Evolutionary conservation across 2,113 vertebrate species (phyloP), one percentile per base, ranked within the genome.

Genomic region (Paracanthobrama guichenoti): DNA sequence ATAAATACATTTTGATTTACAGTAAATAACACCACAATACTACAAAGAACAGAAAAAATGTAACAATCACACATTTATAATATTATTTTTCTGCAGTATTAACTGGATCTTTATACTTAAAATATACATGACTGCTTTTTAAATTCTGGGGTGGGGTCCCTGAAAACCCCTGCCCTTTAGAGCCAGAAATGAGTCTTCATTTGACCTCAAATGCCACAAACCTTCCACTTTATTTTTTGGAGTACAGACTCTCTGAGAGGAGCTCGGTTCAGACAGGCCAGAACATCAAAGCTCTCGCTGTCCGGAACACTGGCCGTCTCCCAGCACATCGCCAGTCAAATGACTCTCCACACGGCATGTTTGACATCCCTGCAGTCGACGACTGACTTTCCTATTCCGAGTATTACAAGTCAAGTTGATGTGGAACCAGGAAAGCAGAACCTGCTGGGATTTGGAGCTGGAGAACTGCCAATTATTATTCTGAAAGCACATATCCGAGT

Each of bases 381-480:
- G 3, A n/a, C 31, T 59, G 55, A 60, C 42, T 60, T 59, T 78
- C 11, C 75, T 9, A 4, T 78, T 79, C 12, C 6, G 9, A 55
- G 18, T 35, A 22, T n/a, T 35, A 57, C 75, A 24, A 46, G 77
- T 62, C 77, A 48, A 53, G 73, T 26, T 76, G 73, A 76, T 50
- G 44, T 53, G 44, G 26, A 35, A 18, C 26, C 2, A 18, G 60
- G 60, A 81, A 67, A 20, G 46, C 62, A 31, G 42, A 48, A 67
- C 44, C 79, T 53, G 62, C 66, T 31, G 81, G 59, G 71, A 83
- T 50, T 81, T 57, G 6, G 55, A 75, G 42, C 57, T 20, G 42
- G 81, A 48, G 81, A 83, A 55, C 79, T 67, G 62, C 44, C 79
- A 81, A 81, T 81, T 81, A 81, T 81, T 53, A 81, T 81, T 81